Evolutionary conservation across 2,113 vertebrate genomes (phyloP).

Genomic region (Cercocebus atys): DNA sequence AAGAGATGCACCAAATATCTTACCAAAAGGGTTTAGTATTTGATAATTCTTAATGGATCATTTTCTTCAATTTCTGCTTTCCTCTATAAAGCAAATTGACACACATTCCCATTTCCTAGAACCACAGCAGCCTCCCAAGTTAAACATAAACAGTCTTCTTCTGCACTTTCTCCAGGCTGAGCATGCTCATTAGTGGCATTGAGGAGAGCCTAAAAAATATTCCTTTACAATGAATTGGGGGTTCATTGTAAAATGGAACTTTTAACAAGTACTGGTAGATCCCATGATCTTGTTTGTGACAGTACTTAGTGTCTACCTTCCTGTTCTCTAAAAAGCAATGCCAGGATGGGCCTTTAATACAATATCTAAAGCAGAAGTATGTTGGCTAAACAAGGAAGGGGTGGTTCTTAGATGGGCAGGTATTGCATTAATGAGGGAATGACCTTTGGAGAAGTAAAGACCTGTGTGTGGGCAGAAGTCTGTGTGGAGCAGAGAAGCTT

Average conservation of each 20-base stretch:
- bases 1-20: constrained; percentile 49
- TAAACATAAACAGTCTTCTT: neutral
- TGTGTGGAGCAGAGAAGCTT: neutral
- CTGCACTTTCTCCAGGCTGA: neutral
- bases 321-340: neutral
- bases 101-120: neutral
- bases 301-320: neutral
- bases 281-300: neutral
- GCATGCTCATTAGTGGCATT: neutral
- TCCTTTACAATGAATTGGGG: neutral
- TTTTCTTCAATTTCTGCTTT: neutral
- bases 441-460: neutral
- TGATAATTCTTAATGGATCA: neutral
- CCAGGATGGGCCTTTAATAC: neutral
- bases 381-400: neutral
- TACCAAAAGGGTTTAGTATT: neutral
- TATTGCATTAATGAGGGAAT: neutral
- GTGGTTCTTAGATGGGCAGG: neutral
- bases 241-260: constrained; percentile 13
- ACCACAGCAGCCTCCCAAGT: neutral
- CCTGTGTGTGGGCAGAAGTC: neutral
- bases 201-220: neutral
- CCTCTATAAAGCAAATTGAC: constrained; percentile 27
- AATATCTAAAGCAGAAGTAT: neutral
- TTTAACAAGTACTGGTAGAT: neutral